Base-by-base conservation (phyloP, 2,113 vertebrate genomes). In the Calidris pugnax region DNA sequence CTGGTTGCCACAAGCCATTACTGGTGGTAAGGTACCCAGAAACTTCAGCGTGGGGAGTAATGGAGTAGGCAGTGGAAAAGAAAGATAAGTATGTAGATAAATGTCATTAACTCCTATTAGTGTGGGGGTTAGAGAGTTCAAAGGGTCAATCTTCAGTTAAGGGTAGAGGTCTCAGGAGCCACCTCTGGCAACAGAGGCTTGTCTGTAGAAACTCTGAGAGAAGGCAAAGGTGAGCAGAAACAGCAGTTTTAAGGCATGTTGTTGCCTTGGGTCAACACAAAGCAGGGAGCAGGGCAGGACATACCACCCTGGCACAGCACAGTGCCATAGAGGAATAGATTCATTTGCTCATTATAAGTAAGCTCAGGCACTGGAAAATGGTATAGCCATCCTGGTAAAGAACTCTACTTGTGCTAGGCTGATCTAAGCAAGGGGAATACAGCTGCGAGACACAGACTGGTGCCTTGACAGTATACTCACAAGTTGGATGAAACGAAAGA, bases 61-160 rank as follows among this genome's bases (percentile, higher is more conserved):
- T 3, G 4, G 57, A 30, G 77, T 14, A 81, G 69, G 73, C 64
- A 84, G 66, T 6, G 69, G 62, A 41, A 72, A 72, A 93, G 85
- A 35, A 35, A 87, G 90, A 73, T 57, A 78, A 85, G 22, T 1
- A 6, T 13, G 28, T 15, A 91, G 83, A 95, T 93, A 95, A 82
- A 82, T 48, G 89, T n/a, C 48, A 91, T 95, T 92, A 91, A 95
- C 94, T 94, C 69, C 86, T 76, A 50, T 85, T 76, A 91, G 84
- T 57, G 90, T 68, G 69, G 59, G 63, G 69, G 48, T 85, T 19
- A 68, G 60, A 45, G 78, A 60, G 86, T 78, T 92, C 88, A 82
- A 78, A 90, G 77, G 89, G 60, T 95, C 76, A n/a, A 5, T 2
- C 74, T 85, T 47, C 90, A 86, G 37, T 3, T 45, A 43, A 71